Evolutionary conservation across 2,888 invertebrate species (phyloP).

Genomic region (Clistopyga incitator): DNA sequence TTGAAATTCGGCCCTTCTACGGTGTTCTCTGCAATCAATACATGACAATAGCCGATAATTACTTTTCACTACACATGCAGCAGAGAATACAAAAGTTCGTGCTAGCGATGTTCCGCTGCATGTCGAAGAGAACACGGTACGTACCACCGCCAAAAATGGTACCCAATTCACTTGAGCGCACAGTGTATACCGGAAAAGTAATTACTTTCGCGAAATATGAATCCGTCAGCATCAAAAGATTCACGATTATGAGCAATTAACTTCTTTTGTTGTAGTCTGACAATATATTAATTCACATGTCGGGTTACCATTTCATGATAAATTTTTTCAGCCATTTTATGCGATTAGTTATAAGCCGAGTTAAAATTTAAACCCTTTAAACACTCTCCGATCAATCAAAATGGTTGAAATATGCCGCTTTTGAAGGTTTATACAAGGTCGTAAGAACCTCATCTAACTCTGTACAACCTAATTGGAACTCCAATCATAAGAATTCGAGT

Average conservation of each 20-base stretch:
- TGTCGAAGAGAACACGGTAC: not conserved
- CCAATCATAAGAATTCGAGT: too few species aligned
- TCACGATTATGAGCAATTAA: conserved; percentile 4
- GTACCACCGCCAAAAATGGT: not conserved
- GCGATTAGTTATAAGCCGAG: not conserved
- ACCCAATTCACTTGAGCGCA: not conserved
- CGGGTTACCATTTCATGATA: not conserved
- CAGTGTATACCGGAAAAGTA: conserved; percentile 1
- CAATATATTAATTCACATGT: not conserved
- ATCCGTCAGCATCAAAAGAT: conserved; percentile 9
- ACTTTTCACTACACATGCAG: conserved; percentile 44
- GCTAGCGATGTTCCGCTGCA: not conserved
- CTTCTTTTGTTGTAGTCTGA: not conserved
- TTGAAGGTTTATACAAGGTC: too few species aligned
- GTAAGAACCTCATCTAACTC: too few species aligned
- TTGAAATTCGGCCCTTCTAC: conserved; percentile 87
- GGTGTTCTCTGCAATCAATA: conserved; percentile 86
- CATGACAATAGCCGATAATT: conserved; percentile 57
- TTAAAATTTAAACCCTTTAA: not conserved
- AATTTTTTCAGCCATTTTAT: not conserved
- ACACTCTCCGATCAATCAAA: too few species aligned
- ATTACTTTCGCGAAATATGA: conserved; percentile 4
- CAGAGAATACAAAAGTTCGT: conserved; percentile 18
- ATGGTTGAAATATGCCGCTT: too few species aligned
- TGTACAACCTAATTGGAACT: too few species aligned